A percentile compares a stretch with the other conserved stretches of the same genome.
These are phyloP conservation scores for Holacanthella duospinosa DNA, from an alignment of 2,888 invertebrate species.

Conservation along the genomic window DNA sequence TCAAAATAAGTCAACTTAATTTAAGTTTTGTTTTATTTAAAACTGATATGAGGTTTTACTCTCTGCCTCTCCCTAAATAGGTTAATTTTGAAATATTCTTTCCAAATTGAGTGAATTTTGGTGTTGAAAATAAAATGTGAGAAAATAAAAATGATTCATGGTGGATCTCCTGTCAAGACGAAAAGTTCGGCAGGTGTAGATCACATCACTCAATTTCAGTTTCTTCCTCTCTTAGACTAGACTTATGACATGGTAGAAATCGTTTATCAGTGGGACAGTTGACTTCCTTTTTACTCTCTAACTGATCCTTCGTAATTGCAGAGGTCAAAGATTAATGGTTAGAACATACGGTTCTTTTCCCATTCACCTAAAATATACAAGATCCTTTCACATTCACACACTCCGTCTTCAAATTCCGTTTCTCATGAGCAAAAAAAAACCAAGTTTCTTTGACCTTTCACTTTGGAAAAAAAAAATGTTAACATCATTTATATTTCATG, in stretches of 20 bases:
- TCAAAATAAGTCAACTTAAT: too few species aligned
- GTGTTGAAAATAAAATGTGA: neutral
- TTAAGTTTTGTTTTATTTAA: too few species aligned
- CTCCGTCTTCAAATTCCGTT: neutral
- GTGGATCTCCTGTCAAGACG: neutral
- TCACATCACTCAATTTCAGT: constrained; percentile 8
- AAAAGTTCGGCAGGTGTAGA: constrained; percentile 5
- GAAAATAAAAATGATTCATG: neutral
- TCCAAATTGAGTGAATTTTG: too few species aligned
- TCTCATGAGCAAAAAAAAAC: neutral
- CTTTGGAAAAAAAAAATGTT: too few species aligned
- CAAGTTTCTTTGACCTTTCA: too few species aligned
- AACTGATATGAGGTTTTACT: too few species aligned
- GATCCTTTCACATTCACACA: neutral
- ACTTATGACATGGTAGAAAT: too few species aligned
- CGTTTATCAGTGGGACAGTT: constrained; percentile 6
- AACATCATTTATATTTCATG: too few species aligned
- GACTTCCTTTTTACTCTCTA: constrained; percentile 7
- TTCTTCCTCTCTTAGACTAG: too few species aligned
- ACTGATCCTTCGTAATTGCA: neutral
- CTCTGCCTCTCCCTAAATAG: too few species aligned
- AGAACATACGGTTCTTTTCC: constrained; percentile 6
- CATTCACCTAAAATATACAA: neutral
- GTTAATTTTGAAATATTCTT: too few species aligned
- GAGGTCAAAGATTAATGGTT: constrained; percentile 12